phyloP scores from a whole-genome alignment of 1,140 invertebrate genomes.

The Epicauta chinensis region DNA sequence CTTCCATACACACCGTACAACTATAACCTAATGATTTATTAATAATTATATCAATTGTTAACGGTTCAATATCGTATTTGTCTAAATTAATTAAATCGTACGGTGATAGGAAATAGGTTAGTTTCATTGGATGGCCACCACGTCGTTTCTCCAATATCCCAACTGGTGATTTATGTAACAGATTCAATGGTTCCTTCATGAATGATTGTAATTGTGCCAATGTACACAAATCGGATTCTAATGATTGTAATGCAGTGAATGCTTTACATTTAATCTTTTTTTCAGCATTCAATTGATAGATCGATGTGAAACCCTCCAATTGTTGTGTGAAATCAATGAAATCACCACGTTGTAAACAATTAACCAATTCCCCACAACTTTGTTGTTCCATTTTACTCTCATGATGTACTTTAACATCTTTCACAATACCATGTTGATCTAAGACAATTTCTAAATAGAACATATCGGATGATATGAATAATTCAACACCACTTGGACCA shows the following conservation, averaged over 20 bases:
- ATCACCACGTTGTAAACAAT: slow-evolving; percentile 71
- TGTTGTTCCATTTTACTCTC: slow-evolving; percentile 66
- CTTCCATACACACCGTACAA: slow-evolving; percentile 85
- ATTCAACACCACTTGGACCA: slow-evolving; percentile 63
- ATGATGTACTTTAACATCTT: slow-evolving; percentile 91
- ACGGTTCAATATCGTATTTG: slow-evolving; percentile 61
- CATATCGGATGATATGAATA: slow-evolving; percentile 94
- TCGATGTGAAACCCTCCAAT: slow-evolving; percentile 79
- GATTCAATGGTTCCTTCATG: slow-evolving; percentile 76
- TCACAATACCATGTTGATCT: slow-evolving; percentile 62
- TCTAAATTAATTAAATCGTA: slow-evolving; percentile 82
- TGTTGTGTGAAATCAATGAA: slow-evolving; percentile 91
- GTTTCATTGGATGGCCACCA: slow-evolving; percentile 83
- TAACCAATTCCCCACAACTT: slow-evolving; percentile 81
- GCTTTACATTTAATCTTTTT: slow-evolving; percentile 92
- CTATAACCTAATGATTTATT: slow-evolving; percentile 72
- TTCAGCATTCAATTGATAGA: slow-evolving; percentile 91
- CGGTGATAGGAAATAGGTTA: slow-evolving; percentile 93
- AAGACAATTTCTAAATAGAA: slow-evolving; percentile 90
- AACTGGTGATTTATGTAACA: slow-evolving; percentile 85
- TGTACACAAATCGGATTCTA: slow-evolving; percentile 86
- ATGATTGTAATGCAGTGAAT: slow-evolving; percentile 82
- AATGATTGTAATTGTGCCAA: slow-evolving; percentile 70
- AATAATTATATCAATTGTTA: slow-evolving; percentile 66
- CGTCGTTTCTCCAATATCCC: slow-evolving; percentile 71